Evolutionary conservation across 2,888 invertebrate genomes (phyloP), one percentile per base, ranked within the genome.

Genomic region (Ischnus inquisitorius): DNA sequence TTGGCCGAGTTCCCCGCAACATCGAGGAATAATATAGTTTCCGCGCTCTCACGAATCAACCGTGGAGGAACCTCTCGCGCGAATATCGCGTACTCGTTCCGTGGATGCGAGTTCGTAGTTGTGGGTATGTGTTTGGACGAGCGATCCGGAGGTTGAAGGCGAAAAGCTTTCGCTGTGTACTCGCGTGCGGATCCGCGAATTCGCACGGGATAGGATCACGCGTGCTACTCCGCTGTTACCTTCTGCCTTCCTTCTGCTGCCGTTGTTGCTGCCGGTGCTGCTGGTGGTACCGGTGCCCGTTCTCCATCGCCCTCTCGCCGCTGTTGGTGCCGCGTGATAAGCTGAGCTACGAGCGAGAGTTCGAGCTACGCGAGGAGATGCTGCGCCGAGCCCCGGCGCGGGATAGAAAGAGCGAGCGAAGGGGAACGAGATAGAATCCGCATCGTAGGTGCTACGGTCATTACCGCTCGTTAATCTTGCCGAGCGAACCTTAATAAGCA

Each of bases 391-490:
- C 19, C 6, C 54, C 4, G 8, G 51, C 12, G 46, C 2, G 39
- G 54, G n/a, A 65, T 14, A 48, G 80, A 68, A 62, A 60, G 68
- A 78, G 22, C 51, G 19, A 57, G 62, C 16, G 75, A 62, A 85
- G 78, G 82, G 82, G 82, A 81, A 54, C 41, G 79, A 76, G 67
- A 39, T 72, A 77, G 76, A 83, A 83, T 83, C 51, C 80, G 67
- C 65, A 86, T 86, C 86, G 88, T 89, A 87, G 88, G 89, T 88
- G 88, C 89, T 88, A 88, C 87, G 87, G 88, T 88, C 88, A 89
- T 90, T 90, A 88, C 87, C 85, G 88, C 90, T 89, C 90, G 90
- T 90, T 90, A 89, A 90, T 89, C 90, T 89, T 90, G 71, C 87
- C 87, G 83, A 85, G 88, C 88, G 86, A 86, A 87, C 88, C 88